A percentile compares a stretch with the other conserved stretches of the same genome.
Conservation (phyloP, 2,113 vertebrate species). For the Oryzias celebensis region DNA sequence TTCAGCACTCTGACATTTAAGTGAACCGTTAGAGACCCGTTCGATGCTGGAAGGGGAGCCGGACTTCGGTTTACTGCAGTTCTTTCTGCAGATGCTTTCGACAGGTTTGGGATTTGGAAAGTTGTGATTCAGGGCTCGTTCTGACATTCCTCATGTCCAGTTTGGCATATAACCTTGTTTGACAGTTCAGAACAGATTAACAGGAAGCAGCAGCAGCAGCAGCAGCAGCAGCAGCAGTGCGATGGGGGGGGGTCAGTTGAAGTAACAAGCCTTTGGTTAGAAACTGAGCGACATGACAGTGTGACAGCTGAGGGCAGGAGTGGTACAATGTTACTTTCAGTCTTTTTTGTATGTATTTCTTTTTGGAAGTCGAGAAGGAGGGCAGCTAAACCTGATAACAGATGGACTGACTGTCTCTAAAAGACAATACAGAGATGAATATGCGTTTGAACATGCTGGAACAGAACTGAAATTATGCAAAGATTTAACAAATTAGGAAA, state of each 20-base stretch:
- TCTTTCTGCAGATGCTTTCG: too few species aligned
- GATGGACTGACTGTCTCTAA: too few species aligned
- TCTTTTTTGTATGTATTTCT: too few species aligned
- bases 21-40: background rate
- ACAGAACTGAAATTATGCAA: too few species aligned
- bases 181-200: slow-evolving; percentile 10
- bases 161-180: slow-evolving; percentile 16
- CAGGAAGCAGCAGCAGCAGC: slow-evolving; percentile 26
- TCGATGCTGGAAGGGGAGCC: background rate
- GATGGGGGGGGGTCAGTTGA: slow-evolving; percentile 5
- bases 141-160: background rate
- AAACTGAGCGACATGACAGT: slow-evolving; percentile 36
- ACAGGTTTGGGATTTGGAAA: background rate
- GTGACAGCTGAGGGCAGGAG: slow-evolving; percentile 52
- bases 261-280: slow-evolving; percentile 33
- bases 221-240: slow-evolving; percentile 7
- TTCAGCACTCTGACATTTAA: background rate
- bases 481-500: too few species aligned
- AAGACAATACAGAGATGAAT: too few species aligned
- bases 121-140: background rate
- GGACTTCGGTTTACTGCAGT: background rate
- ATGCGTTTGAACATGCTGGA: too few species aligned
- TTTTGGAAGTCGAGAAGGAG: too few species aligned
- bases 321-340: slow-evolving; percentile 40
- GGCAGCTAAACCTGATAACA: too few species aligned